Conservation (phyloP, 2,797 vertebrate species). For the Morelia viridis region DNA sequence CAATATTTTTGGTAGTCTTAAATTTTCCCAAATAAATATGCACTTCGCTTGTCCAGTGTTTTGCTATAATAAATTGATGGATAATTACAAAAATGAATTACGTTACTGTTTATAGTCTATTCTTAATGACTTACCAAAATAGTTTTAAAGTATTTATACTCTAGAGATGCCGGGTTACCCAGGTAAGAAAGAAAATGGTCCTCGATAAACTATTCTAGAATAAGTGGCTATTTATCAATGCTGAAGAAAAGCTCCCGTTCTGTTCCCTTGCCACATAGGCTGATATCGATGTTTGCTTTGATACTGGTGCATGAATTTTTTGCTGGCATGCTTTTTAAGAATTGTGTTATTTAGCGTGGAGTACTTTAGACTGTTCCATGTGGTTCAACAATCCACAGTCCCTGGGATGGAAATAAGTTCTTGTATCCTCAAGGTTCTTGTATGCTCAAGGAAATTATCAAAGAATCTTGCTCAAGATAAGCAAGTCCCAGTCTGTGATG, state of each 20-base stretch:
- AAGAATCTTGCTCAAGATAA: not conserved
- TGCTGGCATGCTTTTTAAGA: not conserved
- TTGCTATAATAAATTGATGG: too few species aligned
- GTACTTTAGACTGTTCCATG: not conserved
- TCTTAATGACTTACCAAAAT: too few species aligned
- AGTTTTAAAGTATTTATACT: too few species aligned
- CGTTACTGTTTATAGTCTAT: too few species aligned
- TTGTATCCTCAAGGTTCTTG: not conserved
- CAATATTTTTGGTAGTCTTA: too few species aligned
- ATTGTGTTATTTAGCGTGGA: not conserved
- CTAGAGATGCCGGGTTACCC: too few species aligned
- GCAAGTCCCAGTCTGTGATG: too few species aligned
- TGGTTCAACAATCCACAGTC: not conserved
- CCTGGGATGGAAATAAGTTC: not conserved
- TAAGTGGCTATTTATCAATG: not conserved
- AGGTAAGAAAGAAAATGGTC: too few species aligned
- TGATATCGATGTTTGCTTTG: conserved; percentile 3
- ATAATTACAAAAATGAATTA: too few species aligned
- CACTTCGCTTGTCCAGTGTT: too few species aligned
- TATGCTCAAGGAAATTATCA: not conserved
- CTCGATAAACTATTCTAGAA: not conserved
- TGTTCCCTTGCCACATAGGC: conserved; percentile 9
- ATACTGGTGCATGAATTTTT: not conserved
- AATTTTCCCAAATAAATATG: too few species aligned
- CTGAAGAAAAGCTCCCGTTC: not conserved